Conservation (phyloP, 2,797 vertebrate species). For the Sebastes nivosus region DNA sequence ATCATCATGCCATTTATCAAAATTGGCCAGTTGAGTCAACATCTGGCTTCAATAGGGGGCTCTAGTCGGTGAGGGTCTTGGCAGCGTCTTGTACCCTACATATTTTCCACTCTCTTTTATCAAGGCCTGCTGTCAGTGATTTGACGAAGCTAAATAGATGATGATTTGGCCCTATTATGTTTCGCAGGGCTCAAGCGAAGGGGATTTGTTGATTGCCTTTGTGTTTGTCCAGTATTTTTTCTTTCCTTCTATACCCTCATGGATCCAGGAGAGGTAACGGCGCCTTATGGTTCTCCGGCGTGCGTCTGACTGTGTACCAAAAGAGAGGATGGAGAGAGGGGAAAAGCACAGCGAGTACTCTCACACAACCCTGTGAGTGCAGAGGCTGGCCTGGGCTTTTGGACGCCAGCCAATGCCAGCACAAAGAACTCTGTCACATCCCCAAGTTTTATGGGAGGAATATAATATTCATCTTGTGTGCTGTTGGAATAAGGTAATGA, state of each 20-base stretch:
- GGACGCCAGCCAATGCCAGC: constrained; percentile 61
- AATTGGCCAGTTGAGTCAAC: constrained; percentile 86
- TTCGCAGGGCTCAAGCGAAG: constrained; percentile 69
- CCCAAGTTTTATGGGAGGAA: constrained; percentile 66
- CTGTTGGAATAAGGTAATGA: constrained; percentile 61
- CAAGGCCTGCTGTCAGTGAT: constrained; percentile 83
- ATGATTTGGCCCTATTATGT: constrained; percentile 81
- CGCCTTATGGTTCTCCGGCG: constrained; percentile 41
- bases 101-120: constrained; percentile 85
- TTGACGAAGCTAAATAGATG: constrained; percentile 87
- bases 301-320: constrained; percentile 41
- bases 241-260: constrained; percentile 1
- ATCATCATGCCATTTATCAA: constrained; percentile 85
- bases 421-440: constrained; percentile 75
- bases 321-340: constrained; percentile 26
- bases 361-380: constrained; percentile 66
- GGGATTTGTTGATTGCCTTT: constrained; percentile 80
- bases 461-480: constrained; percentile 67
- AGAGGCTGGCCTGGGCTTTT: constrained; percentile 51
- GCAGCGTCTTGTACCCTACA: constrained; percentile 81
- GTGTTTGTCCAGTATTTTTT: constrained; percentile 60
- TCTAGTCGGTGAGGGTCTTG: constrained; percentile 80
- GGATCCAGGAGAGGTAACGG: constrained; percentile 51
- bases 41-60: constrained; percentile 87
- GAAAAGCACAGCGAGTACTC: constrained; percentile 56